Conservation (phyloP, 2,888 invertebrate genomes). For the Cacoxenus indagator region DNA sequence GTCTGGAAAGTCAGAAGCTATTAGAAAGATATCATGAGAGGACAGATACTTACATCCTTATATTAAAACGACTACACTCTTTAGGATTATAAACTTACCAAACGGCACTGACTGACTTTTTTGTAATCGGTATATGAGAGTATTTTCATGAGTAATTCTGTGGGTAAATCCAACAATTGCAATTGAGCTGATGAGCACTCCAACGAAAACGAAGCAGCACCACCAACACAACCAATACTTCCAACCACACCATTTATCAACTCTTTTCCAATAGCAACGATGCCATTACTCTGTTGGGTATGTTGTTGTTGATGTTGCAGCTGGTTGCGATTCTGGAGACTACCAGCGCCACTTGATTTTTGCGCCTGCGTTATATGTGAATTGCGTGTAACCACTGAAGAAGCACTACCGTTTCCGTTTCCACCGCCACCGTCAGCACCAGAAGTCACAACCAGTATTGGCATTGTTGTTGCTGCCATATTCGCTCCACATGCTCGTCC, state of each 20-base stretch:
- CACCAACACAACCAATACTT: slow-evolving; percentile 23
- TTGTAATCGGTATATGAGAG: slow-evolving; percentile 82
- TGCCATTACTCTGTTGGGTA: slow-evolving; percentile 24
- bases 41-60: too few species aligned
- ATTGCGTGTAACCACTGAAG: slow-evolving; percentile 8
- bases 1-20: too few species aligned
- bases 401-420: background rate
- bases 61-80: background rate
- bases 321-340: slow-evolving; percentile 37
- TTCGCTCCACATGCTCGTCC: slow-evolving; percentile 31
- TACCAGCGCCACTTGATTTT: slow-evolving; percentile 27
- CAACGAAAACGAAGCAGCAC: background rate
- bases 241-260: background rate
- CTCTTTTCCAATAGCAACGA: background rate
- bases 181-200: slow-evolving; percentile 27
- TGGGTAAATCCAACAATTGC: slow-evolving; percentile 80
- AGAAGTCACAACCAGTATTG: slow-evolving; percentile 23
- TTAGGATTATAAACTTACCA: slow-evolving; percentile 74
- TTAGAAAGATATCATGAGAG: too few species aligned
- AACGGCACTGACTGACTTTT: slow-evolving; percentile 82
- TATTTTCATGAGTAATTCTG: slow-evolving; percentile 85
- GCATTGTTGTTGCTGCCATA: slow-evolving; percentile 20
- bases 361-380: slow-evolving; percentile 28
- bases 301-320: slow-evolving; percentile 23
- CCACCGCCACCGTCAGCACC: background rate